phyloP scores from a whole-genome alignment of 92 coral and sea anemone genomes.

The Zoanthus gigantus region DNA sequence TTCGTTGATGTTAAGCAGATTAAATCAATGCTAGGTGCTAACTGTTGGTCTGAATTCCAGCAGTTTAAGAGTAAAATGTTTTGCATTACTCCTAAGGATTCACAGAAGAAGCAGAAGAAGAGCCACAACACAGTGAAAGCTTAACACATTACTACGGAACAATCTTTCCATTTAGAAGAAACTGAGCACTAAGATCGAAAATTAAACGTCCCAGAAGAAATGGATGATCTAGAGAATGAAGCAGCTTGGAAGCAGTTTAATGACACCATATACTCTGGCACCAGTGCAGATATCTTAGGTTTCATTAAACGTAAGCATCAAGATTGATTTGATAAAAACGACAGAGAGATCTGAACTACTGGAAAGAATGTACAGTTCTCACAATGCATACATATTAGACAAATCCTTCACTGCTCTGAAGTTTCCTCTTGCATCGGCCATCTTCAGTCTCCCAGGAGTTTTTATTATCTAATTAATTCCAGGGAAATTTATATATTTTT shows the following conservation, averaged over 20 bases:
- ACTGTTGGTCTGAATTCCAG: not conserved
- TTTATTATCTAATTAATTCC: too few species aligned
- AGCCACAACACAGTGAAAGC: conserved; percentile 1
- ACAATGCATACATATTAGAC: too few species aligned
- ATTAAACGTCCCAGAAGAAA: conserved; percentile 13
- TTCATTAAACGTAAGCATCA: conserved; percentile 8
- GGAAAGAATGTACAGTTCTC: too few species aligned
- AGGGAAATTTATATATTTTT: too few species aligned
- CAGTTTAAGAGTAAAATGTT: not conserved
- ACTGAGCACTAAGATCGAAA: conserved; percentile 6
- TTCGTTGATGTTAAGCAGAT: conserved; percentile 14
- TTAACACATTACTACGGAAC: not conserved
- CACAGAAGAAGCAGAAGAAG: not conserved
- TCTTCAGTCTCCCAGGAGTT: too few species aligned
- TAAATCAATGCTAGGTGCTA: conserved; percentile 32
- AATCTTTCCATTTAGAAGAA: not conserved
- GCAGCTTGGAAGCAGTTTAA: conserved; percentile 4
- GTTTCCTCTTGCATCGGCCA: too few species aligned
- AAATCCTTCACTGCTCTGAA: too few species aligned
- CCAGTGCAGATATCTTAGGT: conserved; percentile 25
- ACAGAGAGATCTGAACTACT: too few species aligned
- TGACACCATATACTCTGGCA: not conserved
- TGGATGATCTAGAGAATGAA: not conserved
- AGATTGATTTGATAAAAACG: not conserved
- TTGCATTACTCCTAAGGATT: not conserved